A percentile compares a stretch with the other conserved stretches of the same genome.
These are phyloP conservation scores for Proisotoma minuta DNA, from an alignment of 2,888 invertebrate species.

Conservation along the genomic window DNA sequence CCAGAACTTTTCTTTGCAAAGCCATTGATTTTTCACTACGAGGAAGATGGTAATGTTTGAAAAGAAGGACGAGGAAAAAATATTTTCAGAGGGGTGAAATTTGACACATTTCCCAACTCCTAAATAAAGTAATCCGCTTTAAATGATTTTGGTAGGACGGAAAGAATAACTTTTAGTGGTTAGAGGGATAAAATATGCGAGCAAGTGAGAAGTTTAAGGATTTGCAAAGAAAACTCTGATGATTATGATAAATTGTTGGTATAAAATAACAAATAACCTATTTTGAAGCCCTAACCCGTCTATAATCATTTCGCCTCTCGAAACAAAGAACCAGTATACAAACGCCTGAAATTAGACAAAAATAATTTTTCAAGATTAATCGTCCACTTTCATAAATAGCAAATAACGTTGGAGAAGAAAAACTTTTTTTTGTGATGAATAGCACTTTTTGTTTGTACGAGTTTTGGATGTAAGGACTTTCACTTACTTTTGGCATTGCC, in stretches of 20 bases:
- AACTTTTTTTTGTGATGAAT: constrained; percentile 15
- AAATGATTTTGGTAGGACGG: neutral
- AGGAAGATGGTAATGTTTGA: too few species aligned
- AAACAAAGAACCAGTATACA: constrained; percentile 72
- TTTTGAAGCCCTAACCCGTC: constrained; percentile 63
- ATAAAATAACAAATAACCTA: constrained; percentile 42
- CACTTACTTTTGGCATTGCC: constrained; percentile 63
- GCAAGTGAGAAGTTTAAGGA: neutral
- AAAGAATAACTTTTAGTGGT: neutral
- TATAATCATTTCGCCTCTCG: constrained; percentile 71
- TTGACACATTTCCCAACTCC: neutral
- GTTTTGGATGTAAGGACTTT: too few species aligned
- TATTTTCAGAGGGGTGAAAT: neutral
- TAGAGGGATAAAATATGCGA: neutral
- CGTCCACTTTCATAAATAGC: constrained; percentile 12
- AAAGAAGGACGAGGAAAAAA: neutral
- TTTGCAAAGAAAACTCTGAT: constrained; percentile 13
- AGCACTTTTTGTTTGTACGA: neutral
- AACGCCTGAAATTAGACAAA: constrained; percentile 51
- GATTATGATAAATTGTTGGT: constrained; percentile 18
- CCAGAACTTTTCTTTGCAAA: too few species aligned
- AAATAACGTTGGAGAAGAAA: too few species aligned
- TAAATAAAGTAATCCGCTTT: neutral
- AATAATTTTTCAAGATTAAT: constrained; percentile 17
- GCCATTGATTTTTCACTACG: too few species aligned